phyloP scores from a whole-genome alignment of 2,113 vertebrate species.

The Hippotragus niger region DNA sequence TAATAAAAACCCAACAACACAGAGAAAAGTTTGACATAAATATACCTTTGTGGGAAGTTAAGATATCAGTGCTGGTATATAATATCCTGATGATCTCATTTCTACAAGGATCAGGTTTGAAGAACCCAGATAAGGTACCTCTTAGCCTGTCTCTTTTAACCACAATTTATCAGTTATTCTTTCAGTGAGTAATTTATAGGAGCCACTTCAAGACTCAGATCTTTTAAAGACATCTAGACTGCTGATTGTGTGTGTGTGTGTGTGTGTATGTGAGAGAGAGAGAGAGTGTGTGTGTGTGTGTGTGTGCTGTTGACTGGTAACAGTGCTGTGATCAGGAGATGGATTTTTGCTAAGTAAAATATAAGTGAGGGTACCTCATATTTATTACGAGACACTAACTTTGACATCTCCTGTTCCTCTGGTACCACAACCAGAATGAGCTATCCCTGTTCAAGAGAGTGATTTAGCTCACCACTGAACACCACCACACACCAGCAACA shows the following conservation, averaged over 20 bases:
- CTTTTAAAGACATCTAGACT: constrained; percentile 11
- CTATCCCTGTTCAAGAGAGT: neutral
- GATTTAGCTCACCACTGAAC: neutral
- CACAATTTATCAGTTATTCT: neutral
- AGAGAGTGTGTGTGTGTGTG: neutral
- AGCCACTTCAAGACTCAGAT: neutral
- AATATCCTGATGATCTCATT: neutral
- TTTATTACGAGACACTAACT: neutral
- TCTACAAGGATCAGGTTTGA: neutral
- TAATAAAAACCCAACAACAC: neutral
- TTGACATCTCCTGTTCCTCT: neutral
- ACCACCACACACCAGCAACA: neutral
- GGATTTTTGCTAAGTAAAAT: neutral
- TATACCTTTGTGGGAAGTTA: neutral
- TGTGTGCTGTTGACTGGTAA: neutral
- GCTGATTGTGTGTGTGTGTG: neutral
- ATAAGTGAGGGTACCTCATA: neutral
- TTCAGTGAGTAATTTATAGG: neutral
- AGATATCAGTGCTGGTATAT: neutral
- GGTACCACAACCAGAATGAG: neutral
- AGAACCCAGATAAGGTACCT: neutral
- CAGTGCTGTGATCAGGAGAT: neutral
- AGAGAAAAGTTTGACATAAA: neutral
- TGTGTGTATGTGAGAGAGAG: too few species aligned
- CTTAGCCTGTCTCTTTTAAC: neutral